These are phyloP conservation scores for Onychostoma macrolepis DNA, from an alignment of 2,113 vertebrate species.

Conservation along the genomic window DNA sequence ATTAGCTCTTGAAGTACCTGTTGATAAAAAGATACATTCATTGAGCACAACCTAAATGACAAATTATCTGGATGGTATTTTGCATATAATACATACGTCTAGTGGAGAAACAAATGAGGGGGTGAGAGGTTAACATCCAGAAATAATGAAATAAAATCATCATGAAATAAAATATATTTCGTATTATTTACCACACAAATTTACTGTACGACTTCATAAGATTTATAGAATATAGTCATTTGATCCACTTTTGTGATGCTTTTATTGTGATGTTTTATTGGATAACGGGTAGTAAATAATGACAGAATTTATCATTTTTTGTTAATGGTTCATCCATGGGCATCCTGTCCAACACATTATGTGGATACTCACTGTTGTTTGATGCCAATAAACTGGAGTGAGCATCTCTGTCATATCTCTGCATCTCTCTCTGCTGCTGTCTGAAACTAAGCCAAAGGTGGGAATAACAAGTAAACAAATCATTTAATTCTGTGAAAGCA, in stretches of 20 bases:
- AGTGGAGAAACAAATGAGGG: too few relatives aligned
- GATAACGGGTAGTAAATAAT: neutral
- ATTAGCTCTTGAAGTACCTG: too few relatives aligned
- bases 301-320: neutral
- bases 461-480: neutral
- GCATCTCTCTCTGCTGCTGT: constrained; percentile 35
- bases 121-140: too few relatives aligned
- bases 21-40: too few relatives aligned
- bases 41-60: too few relatives aligned
- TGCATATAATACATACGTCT: too few relatives aligned
- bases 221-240: too few relatives aligned
- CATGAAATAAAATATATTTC: too few relatives aligned
- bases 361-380: constrained; percentile 22
- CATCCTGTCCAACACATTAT: neutral
- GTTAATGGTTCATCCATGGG: neutral
- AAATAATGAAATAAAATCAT: too few relatives aligned
- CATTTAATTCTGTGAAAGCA: neutral
- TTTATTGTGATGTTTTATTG: neutral
- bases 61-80: too few relatives aligned
- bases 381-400: neutral
- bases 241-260: neutral
- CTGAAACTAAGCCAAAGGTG: constrained; percentile 18
- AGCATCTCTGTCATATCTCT: constrained; percentile 13
- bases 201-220: too few relatives aligned
- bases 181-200: too few relatives aligned